A percentile compares a stretch with the other conserved stretches of the same genome.
phyloP scores from a whole-genome alignment of 2,113 vertebrate genomes.

The Lipophrys pholis region DNA sequence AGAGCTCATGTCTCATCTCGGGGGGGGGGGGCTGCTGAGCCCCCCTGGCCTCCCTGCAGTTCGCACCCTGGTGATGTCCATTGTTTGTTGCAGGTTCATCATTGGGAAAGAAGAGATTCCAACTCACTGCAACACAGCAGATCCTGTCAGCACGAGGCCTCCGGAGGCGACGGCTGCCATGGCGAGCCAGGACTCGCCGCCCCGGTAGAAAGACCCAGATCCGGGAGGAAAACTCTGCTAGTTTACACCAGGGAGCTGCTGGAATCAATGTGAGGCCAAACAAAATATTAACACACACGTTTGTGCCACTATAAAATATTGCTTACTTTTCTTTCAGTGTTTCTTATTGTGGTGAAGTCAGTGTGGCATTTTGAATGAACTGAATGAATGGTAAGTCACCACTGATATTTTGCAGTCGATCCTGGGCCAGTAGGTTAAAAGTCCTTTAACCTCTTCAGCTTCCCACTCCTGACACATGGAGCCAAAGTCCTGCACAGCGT shows the following conservation, averaged over 20 bases:
- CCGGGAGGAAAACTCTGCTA: slow-evolving; percentile 77
- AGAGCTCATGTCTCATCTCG: too few species aligned
- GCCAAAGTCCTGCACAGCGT: slow-evolving; percentile 98
- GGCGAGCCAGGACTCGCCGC: slow-evolving; percentile 63
- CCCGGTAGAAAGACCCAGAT: slow-evolving; percentile 46
- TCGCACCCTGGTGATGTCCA: too few species aligned
- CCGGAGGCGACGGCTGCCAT: slow-evolving; percentile 73
- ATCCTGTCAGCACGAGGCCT: slow-evolving; percentile 75
- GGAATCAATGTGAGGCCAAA: slow-evolving; percentile 89
- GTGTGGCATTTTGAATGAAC: too few species aligned
- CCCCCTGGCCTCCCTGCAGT: too few species aligned
- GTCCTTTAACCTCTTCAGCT: slow-evolving; percentile 92
- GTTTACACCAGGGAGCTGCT: slow-evolving; percentile 86
- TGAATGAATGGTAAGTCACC: slow-evolving; percentile 75
- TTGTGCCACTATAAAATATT: too few species aligned
- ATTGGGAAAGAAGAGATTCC: slow-evolving; percentile 97
- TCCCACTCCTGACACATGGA: slow-evolving; percentile 94
- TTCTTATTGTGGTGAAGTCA: not conserved
- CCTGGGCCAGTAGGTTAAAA: slow-evolving; percentile 97
- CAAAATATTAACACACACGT: not conserved
- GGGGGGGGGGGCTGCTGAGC: too few species aligned
- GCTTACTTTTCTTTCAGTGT: slow-evolving; percentile 7
- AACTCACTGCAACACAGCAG: slow-evolving; percentile 85
- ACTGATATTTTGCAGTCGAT: slow-evolving; percentile 97
- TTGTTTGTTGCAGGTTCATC: slow-evolving; percentile 89